These are phyloP conservation scores for Acanthiza pusilla DNA, from an alignment of 2,797 vertebrate genomes.

Conservation along the genomic window DNA sequence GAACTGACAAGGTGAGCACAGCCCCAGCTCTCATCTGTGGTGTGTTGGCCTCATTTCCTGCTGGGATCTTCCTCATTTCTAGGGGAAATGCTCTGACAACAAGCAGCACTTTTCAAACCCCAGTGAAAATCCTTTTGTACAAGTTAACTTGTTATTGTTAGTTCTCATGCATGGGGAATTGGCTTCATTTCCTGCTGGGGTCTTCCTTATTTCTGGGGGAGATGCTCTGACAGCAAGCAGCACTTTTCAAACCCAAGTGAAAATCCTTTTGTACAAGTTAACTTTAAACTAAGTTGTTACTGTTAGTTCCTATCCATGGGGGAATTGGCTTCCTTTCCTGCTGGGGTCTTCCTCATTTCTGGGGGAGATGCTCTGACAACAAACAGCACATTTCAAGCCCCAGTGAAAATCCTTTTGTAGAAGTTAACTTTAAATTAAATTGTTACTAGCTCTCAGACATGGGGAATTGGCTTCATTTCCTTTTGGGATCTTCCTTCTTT, in stretches of 20 bases:
- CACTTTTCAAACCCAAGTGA: too few species aligned
- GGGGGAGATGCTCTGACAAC: not conserved
- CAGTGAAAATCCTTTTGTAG: accelerated
- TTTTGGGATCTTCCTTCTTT: too few species aligned
- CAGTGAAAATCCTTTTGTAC: accelerated
- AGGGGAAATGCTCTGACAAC: not conserved
- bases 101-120: accelerated
- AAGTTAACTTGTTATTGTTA: not conserved
- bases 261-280: too few species aligned
- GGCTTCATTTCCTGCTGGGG: too few species aligned
- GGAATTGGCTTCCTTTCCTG: accelerated
- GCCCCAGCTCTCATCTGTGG: not conserved
- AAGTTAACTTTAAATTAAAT: not conserved
- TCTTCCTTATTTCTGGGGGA: too few species aligned
- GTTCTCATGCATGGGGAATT: too few species aligned
- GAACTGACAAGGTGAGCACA: conserved; percentile 89
- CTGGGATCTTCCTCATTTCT: accelerated
- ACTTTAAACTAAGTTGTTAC: too few species aligned
- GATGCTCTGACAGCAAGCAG: too few species aligned
- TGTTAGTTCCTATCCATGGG: too few species aligned
- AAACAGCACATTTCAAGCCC: accelerated
- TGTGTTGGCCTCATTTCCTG: accelerated
- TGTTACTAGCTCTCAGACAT: too few species aligned
- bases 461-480: too few species aligned
- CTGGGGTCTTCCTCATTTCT: accelerated